These are phyloP conservation scores for Aulostomus chinensis DNA, from an alignment of 2,797 vertebrate genomes.

Conservation along the genomic window DNA sequence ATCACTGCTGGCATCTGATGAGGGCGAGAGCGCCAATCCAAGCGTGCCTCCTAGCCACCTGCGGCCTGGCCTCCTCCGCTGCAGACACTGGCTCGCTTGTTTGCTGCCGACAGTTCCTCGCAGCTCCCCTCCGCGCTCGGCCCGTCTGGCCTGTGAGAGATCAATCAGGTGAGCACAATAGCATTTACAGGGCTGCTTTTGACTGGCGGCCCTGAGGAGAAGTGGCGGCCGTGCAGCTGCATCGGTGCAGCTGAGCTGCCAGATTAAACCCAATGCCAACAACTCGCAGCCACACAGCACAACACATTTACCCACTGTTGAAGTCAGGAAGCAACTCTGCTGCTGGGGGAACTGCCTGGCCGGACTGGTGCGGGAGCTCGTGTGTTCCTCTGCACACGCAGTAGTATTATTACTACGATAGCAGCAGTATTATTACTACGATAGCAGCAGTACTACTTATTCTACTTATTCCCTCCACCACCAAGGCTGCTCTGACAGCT, in stretches of 20 bases:
- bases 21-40: slow-evolving; percentile 69
- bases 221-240: slow-evolving; percentile 79
- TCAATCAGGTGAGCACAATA: slow-evolving; percentile 83
- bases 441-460: too few relatives aligned
- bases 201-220: slow-evolving; percentile 63
- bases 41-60: slow-evolving; percentile 81
- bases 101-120: slow-evolving; percentile 66
- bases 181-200: slow-evolving; percentile 78
- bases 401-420: too few relatives aligned
- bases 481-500: too few relatives aligned
- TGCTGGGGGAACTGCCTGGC: too few relatives aligned
- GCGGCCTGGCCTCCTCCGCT: slow-evolving; percentile 69
- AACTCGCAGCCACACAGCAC: slow-evolving; percentile 9
- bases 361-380: too few relatives aligned
- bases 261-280: slow-evolving; percentile 69
- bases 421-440: too few relatives aligned
- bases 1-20: slow-evolving; percentile 79
- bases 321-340: too few relatives aligned
- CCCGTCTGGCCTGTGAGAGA: slow-evolving; percentile 76
- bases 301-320: too few relatives aligned
- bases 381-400: too few relatives aligned
- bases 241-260: slow-evolving; percentile 74
- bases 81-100: slow-evolving; percentile 79
- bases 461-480: too few relatives aligned
- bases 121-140: slow-evolving; percentile 69